Base-by-base conservation (phyloP, 2,888 invertebrate species). In the Salpingus planirostris region DNA sequence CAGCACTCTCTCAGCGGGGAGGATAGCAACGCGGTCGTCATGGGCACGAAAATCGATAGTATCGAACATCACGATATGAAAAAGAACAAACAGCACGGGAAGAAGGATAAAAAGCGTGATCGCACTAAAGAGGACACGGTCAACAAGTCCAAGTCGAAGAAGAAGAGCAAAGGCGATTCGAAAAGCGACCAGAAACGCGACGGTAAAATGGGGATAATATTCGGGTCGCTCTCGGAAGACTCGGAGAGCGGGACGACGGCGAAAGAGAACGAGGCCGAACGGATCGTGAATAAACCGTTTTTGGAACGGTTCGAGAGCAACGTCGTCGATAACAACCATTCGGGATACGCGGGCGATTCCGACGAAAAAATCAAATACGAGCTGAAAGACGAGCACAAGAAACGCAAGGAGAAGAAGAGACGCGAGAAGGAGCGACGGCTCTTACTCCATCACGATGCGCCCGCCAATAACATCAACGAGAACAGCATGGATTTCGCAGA, bases 191-290 rank as follows among this genome's bases (percentile, higher is more conserved):
- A 62, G 1, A 76, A 80, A 49, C 76, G 82, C 39, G 83, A 82
- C 46, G 85, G 78, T 13, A 83, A 86, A 63, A 84, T 88, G 81
- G 86, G 88, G 60, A 87, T 86, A 47, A 88, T 89, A 39, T 89
- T 89, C 63, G 89, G 88, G 1, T 84, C 87, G 7, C 68, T 88
- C 38, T 87, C 89, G 1, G 89, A 88, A 47, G 77, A 78, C 42
- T 69, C 69, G 2, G 69, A 68, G 44, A 58, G 58, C 36, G 59
- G 59, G 7, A n/a, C n/a, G n/a, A n/a, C n/a, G n/a, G n/a, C n/a
- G n/a, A 37, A 18, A 18, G 18, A 18, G 18, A 59, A 59, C 49
- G 60, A 57, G 11, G 37, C 48, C 14, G 44, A 47, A 11, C 40
- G 40, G 25, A 43, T 40, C 11, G 38, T 33, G 15, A 26, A 38